These are phyloP conservation scores for Aricia agestis DNA, from an alignment of 1,140 invertebrate species.

Conservation along the genomic window DNA sequence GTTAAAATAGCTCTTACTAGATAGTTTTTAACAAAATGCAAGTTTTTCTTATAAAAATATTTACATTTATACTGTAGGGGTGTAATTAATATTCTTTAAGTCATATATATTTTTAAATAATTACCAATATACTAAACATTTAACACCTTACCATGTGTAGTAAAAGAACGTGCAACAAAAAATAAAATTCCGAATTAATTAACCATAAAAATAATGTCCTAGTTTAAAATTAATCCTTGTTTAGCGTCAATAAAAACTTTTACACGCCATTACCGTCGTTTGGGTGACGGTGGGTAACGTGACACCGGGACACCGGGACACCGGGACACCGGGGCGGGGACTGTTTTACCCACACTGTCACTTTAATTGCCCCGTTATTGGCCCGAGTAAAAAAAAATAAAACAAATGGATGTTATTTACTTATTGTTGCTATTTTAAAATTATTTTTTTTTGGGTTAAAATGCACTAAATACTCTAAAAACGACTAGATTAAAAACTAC, in stretches of 20 bases:
- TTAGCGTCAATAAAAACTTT: conserved; percentile 1
- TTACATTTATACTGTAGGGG: too few relatives aligned
- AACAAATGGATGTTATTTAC: not conserved
- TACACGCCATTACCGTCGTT: not conserved
- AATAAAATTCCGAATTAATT: not conserved
- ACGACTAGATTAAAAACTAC: too few relatives aligned
- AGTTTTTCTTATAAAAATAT: too few relatives aligned
- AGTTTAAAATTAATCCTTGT: not conserved
- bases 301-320: not conserved
- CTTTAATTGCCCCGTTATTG: not conserved
- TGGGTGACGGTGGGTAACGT: not conserved
- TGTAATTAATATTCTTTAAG: too few relatives aligned
- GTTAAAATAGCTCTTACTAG: too few relatives aligned
- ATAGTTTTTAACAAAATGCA: too few relatives aligned
- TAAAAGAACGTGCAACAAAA: not conserved
- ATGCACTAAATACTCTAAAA: not conserved
- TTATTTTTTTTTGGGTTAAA: not conserved
- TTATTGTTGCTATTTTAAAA: not conserved
- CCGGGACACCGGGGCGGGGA: not conserved
- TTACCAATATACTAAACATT: too few relatives aligned
- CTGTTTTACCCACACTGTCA: not conserved
- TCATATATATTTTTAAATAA: too few relatives aligned
- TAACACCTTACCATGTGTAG: too few relatives aligned
- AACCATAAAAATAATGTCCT: not conserved
- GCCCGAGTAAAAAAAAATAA: not conserved